Evolutionary conservation across 2,113 vertebrate species (phyloP).

Genomic region (Antidorcas marsupialis): DNA sequence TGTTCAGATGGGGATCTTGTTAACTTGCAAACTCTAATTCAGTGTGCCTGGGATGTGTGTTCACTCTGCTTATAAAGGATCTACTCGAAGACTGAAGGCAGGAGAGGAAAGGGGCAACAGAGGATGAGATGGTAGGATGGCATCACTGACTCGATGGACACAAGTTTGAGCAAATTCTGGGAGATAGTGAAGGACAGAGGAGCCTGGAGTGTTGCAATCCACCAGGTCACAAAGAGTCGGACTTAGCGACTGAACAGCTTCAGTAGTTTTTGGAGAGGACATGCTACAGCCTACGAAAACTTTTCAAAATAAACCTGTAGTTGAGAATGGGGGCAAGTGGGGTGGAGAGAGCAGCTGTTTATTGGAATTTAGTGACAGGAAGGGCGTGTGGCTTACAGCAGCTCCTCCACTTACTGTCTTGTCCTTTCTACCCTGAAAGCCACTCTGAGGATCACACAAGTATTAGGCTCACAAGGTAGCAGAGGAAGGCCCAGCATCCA

Average conservation of each 20-base stretch:
- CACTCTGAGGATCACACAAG: neutral
- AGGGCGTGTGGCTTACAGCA: neutral
- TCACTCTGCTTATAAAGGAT: neutral
- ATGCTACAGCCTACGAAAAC: neutral
- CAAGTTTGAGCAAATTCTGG: neutral
- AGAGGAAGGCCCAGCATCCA: neutral
- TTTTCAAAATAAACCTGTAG: neutral
- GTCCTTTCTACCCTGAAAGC: neutral
- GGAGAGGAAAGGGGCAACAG: neutral
- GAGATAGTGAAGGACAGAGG: neutral
- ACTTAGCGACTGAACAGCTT: neutral
- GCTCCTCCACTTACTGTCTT: neutral
- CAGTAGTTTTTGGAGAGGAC: neutral
- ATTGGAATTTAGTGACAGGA: neutral
- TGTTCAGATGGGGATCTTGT: neutral
- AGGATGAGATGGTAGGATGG: neutral
- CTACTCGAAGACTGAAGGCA: neutral
- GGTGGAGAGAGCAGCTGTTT: neutral
- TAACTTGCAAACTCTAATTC: neutral
- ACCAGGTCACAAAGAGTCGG: fast-evolving
- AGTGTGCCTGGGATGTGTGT: neutral
- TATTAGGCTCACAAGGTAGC: neutral
- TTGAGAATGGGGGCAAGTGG: neutral
- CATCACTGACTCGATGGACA: neutral
- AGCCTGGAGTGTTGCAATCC: neutral